Percentiles rank a stretch among this genome's conserved stretches.
Conservation (phyloP, 37 sponge, comb jelly and placozoan genomes). For the Dysidea cf. avara region DNA sequence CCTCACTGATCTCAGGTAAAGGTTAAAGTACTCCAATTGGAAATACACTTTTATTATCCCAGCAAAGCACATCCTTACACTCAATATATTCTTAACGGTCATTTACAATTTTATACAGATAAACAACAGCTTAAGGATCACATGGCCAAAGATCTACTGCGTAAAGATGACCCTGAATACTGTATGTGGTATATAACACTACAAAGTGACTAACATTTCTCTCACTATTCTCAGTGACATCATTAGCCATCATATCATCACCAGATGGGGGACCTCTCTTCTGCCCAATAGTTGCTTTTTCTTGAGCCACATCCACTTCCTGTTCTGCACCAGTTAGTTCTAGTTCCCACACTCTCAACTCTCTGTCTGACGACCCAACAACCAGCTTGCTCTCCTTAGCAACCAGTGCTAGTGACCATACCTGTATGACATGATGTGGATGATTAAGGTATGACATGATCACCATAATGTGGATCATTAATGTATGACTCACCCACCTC, state of each 20-base stretch:
- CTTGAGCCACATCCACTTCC: no score
- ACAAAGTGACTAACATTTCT: conserved; percentile 6
- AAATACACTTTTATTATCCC: no score
- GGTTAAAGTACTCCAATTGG: no score
- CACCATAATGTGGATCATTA: conserved; percentile 1
- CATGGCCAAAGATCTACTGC: no score
- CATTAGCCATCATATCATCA: neutral
- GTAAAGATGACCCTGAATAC: no score
- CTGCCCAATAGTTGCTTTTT: conserved; percentile 6
- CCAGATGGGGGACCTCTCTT: neutral
- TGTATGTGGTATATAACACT: no score
- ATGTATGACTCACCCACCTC: conserved; percentile 59
- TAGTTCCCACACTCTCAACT: conserved; percentile 77
- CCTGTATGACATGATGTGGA: conserved; percentile 19
- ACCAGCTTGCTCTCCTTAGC: conserved; percentile 45
- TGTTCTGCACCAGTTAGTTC: no score
- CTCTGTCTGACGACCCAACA: conserved; percentile 50
- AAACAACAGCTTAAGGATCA: no score
- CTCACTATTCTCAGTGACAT: neutral
- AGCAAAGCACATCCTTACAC: no score
- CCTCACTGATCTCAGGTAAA: no score
- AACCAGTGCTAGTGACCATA: conserved; percentile 51
- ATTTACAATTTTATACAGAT: no score
- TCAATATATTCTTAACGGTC: no score
- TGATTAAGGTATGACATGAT: neutral